Conservation (phyloP, 2,113 vertebrate genomes). For the Cyrtonyx montezumae region DNA sequence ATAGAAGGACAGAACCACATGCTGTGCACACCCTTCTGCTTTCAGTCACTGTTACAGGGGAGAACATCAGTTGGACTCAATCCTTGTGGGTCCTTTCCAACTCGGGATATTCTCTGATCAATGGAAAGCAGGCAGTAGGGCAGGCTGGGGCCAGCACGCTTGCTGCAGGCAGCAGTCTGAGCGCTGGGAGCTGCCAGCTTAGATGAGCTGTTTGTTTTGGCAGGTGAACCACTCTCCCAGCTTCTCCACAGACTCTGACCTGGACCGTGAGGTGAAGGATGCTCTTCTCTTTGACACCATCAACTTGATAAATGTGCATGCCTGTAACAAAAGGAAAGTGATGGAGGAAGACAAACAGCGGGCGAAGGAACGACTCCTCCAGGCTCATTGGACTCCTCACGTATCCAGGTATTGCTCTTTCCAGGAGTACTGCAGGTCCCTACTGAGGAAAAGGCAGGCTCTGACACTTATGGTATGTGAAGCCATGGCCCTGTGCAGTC, state of each 20-base stretch:
- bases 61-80: not conserved
- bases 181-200: not conserved
- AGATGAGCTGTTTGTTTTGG: not conserved
- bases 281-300: conserved; percentile 80
- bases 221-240: conserved; percentile 86
- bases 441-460: not conserved
- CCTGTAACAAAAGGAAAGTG: conserved; percentile 76
- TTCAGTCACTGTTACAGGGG: not conserved
- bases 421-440: not conserved
- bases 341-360: conserved; percentile 79
- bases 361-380: conserved; percentile 76
- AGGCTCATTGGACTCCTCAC: conserved; percentile 36
- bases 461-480: not conserved
- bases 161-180: not conserved
- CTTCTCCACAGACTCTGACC: conserved; percentile 79
- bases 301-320: conserved; percentile 75
- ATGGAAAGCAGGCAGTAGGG: accelerated
- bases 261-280: conserved; percentile 82
- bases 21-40: not conserved
- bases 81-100: not conserved
- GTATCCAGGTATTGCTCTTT: conserved; percentile 61
- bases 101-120: not conserved
- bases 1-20: not conserved
- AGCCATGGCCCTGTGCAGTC: accelerated
- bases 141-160: not conserved